These are phyloP conservation scores for Alces alces DNA, from an alignment of 2,113 vertebrate genomes.

Conservation along the genomic window DNA sequence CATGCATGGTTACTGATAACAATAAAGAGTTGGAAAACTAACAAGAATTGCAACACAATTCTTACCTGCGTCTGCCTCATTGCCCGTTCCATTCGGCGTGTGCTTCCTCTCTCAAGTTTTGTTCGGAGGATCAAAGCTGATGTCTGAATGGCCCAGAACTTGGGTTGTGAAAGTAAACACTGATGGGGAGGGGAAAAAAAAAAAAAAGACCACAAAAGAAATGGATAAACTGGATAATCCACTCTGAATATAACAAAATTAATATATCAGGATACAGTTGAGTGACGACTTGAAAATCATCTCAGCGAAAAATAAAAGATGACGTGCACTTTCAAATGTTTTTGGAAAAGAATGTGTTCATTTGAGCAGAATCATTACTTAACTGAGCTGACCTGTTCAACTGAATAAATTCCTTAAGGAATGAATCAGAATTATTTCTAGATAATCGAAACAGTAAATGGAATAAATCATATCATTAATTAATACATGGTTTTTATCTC, in stretches of 20 bases:
- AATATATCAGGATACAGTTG: not conserved
- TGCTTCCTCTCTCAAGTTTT: slow-evolving; percentile 89
- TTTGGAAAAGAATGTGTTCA: not conserved
- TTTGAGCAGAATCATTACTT: not conserved
- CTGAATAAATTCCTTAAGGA: not conserved
- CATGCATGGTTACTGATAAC: not conserved
- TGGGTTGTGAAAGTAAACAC: slow-evolving; percentile 93
- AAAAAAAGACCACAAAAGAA: not conserved
- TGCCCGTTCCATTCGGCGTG: slow-evolving; percentile 91
- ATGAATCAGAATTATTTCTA: not conserved
- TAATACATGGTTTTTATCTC: not conserved
- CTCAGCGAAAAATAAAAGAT: not conserved
- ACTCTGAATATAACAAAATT: not conserved
- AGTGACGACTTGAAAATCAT: not conserved
- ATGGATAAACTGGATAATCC: not conserved
- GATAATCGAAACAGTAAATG: not conserved
- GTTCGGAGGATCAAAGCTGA: slow-evolving; percentile 90
- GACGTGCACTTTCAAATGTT: not conserved
- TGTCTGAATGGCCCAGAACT: slow-evolving; percentile 95
- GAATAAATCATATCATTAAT: not conserved
- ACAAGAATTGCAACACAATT: not conserved
- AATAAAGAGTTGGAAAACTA: not conserved
- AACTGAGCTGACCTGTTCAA: not conserved
- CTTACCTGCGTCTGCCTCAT: slow-evolving; percentile 96
- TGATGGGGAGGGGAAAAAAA: slow-evolving; percentile 63